Percentiles rank a stretch among this genome's conserved stretches.
Evolutionary conservation across 1,140 invertebrate species (phyloP).

Genomic region (Drosophila suzukii): DNA sequence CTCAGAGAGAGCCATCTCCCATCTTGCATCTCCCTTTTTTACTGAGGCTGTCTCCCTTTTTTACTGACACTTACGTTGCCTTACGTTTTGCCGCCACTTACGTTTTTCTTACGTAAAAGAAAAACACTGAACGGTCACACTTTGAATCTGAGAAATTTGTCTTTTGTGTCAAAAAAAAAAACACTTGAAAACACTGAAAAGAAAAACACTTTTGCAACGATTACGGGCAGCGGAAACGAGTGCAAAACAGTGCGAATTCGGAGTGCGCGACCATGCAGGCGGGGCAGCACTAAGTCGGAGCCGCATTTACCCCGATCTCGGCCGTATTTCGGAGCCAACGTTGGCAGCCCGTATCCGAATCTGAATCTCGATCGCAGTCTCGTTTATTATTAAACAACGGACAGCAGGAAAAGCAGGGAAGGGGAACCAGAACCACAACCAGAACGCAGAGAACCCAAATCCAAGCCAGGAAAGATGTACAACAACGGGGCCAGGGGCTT

Average conservation of each 20-base stretch:
- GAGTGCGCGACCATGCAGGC: conserved; percentile 48
- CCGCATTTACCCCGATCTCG: conserved; percentile 36
- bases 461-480: conserved; percentile 57
- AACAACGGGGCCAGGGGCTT: conserved; percentile 85
- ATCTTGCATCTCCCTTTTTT: too few relatives aligned
- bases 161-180: conserved; percentile 49
- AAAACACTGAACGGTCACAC: conserved; percentile 31
- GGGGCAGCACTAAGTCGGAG: conserved; percentile 30
- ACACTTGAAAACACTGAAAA: conserved; percentile 9
- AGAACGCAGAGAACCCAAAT: neutral
- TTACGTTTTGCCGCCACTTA: too few relatives aligned
- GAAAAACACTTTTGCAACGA: conserved; percentile 60
- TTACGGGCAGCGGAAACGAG: conserved; percentile 30
- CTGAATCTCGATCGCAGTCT: conserved; percentile 1
- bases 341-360: conserved; percentile 53
- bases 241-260: conserved; percentile 27
- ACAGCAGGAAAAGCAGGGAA: conserved; percentile 39
- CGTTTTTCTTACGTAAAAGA: too few relatives aligned
- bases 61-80: too few relatives aligned
- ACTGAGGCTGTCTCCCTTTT: too few relatives aligned
- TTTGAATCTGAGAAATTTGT: conserved; percentile 1
- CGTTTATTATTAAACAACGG: conserved; percentile 58
- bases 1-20: too few relatives aligned
- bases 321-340: conserved; percentile 32
- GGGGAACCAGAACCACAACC: conserved; percentile 8